Evolutionary conservation across 2,888 invertebrate genomes (phyloP).

Genomic region (Ditula angustiorana): DNA sequence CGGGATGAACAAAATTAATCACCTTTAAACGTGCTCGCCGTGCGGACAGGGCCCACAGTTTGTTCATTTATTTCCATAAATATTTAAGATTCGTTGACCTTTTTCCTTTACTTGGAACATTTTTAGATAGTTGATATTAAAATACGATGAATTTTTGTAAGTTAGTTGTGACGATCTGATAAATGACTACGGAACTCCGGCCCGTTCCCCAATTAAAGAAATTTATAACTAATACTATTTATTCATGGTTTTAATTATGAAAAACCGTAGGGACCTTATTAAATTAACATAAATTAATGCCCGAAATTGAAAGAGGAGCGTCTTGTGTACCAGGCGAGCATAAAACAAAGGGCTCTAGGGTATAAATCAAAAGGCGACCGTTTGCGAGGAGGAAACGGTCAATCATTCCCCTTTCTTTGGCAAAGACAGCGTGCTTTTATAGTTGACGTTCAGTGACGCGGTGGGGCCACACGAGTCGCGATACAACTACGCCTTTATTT

Average conservation of each 20-base stretch:
- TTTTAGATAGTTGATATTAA: conserved; percentile 11
- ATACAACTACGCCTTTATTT: too few relatives aligned
- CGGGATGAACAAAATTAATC: conserved; percentile 45
- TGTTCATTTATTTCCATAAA: conserved; percentile 22
- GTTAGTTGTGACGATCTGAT: conserved; percentile 17
- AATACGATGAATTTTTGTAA: background rate
- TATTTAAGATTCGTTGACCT: conserved; percentile 11
- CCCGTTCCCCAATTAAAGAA: conserved; percentile 26
- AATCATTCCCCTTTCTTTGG: conserved; percentile 76
- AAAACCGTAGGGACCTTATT: conserved; percentile 48
- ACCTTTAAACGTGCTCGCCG: conserved; percentile 38
- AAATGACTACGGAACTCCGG: conserved; percentile 10
- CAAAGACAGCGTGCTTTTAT: conserved; percentile 45
- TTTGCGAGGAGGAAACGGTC: conserved; percentile 78
- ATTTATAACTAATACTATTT: conserved; percentile 23
- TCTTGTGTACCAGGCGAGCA: conserved; percentile 50
- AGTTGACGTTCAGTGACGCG: conserved; percentile 41
- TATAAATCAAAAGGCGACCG: conserved; percentile 74
- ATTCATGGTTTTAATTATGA: conserved; percentile 32
- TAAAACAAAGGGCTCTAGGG: conserved; percentile 62
- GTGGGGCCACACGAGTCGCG: conserved; percentile 25
- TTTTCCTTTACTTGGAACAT: background rate
- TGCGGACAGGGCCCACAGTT: conserved; percentile 49
- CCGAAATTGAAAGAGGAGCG: conserved; percentile 50
- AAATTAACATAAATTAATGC: conserved; percentile 62